phyloP scores from a whole-genome alignment of 2,797 vertebrate species.

The Rachycentron canadum region DNA sequence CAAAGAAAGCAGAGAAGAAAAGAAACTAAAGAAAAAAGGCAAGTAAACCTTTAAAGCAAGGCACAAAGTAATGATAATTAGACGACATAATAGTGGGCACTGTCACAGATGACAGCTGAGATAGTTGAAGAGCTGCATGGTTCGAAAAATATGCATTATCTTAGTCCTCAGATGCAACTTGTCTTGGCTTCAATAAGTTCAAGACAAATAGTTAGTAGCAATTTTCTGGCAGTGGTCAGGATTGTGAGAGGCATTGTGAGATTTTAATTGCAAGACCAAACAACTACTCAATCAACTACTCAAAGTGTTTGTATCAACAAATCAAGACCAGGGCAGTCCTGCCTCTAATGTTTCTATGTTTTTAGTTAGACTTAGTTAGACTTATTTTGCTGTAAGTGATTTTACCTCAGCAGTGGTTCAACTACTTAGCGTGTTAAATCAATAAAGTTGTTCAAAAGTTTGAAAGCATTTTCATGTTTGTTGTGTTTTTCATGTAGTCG shows the following conservation, averaged over 20 bases:
- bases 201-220: neutral
- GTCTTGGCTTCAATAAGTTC: neutral
- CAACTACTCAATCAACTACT: too few species aligned
- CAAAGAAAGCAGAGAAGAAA: neutral
- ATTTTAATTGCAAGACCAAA: neutral
- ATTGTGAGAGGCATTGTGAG: neutral
- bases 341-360: conserved; percentile 24
- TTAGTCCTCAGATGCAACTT: neutral
- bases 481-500: conserved; percentile 17
- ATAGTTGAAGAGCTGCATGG: neutral
- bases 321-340: conserved; percentile 1
- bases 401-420: conserved; percentile 1
- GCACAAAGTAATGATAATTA: neutral
- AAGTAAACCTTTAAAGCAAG: neutral
- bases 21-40: neutral
- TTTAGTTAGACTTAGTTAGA: conserved; percentile 15
- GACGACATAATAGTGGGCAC: conserved; percentile 6
- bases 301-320: too few species aligned
- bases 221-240: neutral
- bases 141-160: neutral
- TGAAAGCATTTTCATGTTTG: conserved; percentile 39
- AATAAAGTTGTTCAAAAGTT: conserved; percentile 18
- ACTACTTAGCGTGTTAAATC: neutral
- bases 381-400: conserved; percentile 4
- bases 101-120: conserved; percentile 12